Evolutionary conservation across 1,140 invertebrate species (phyloP).

Genomic region (Drosophila kohkoa): DNA sequence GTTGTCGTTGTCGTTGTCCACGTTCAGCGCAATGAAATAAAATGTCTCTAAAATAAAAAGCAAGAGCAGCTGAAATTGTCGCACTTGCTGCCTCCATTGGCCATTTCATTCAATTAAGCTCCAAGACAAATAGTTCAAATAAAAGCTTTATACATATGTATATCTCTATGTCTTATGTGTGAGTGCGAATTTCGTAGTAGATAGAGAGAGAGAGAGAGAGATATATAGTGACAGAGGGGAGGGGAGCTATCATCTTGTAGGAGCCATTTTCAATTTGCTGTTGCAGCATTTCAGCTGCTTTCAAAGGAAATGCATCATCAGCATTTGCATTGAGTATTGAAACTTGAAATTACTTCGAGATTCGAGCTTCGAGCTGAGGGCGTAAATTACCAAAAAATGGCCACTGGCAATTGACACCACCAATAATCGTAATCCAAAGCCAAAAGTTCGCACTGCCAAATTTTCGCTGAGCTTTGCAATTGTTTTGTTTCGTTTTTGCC

Average conservation of each 20-base stretch:
- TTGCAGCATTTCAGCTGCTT: conserved; percentile 57
- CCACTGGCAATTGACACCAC: conserved; percentile 82
- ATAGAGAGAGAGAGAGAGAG: not conserved
- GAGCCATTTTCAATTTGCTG: conserved; percentile 78
- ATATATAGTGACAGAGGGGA: not conserved
- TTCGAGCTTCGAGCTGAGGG: conserved; percentile 44
- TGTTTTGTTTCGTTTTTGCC: conserved; percentile 64
- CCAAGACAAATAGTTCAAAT: conserved; percentile 79
- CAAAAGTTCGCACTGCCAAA: conserved; percentile 61
- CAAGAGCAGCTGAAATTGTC: conserved; percentile 73
- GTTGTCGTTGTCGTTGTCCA: conserved; percentile 27
- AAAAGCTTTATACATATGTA: conserved; percentile 44
- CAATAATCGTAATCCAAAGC: conserved; percentile 64
- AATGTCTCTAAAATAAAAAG: conserved; percentile 77
- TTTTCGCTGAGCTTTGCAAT: conserved; percentile 72
- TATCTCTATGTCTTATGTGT: not conserved
- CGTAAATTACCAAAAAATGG: conserved; percentile 81
- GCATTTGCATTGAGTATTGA: conserved; percentile 76
- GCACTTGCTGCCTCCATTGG: conserved; percentile 72
- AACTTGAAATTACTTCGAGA: conserved; percentile 78
- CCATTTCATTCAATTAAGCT: conserved; percentile 82
- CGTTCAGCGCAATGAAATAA: conserved; percentile 54
- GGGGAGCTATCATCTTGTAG: conserved; percentile 47
- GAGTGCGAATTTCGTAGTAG: conserved; percentile 12
- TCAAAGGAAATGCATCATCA: conserved; percentile 78